Base-by-base conservation (phyloP, 2,797 vertebrate genomes). In the Sphenodon punctatus region DNA sequence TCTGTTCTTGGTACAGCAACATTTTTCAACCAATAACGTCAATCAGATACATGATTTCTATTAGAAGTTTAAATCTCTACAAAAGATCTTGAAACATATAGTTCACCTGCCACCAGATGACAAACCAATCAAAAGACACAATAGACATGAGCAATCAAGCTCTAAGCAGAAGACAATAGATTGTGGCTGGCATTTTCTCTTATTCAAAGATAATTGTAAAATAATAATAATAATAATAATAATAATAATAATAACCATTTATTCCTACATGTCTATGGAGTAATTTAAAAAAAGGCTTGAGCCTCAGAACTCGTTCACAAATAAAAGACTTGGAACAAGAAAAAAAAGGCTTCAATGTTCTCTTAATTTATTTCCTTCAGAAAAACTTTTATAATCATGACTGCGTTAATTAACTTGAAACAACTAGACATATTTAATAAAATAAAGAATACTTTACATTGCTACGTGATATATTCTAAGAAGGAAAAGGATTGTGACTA, bases 1-100 rank as follows among this genome's bases (percentile, higher is more conserved):
- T 78, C n/a, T 87, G 13, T 66, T 93, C 14, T 66, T 80, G 55
- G 59, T 82, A 87, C 23, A 85, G 3, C 55, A 88, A 65, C 83
- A 12, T 78, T 85, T 90, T 85, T 75, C 82, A 90, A 87, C 90
- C 93, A 88, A 91, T 93, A 86, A 51, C 88, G 80, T 71, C 87
- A 90, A 78, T 86, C 86, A 91, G 70, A 84, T 13, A 39, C 1
- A 5, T 27, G 4, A 91, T 88, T 93, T 84, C 71, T 80, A 89
- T 91, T 60, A 82, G 14, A 67, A 87, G 79, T 91, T 91, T 88
- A 87, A 91, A 89, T 72, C 42, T 87, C 23, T 79, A 87, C 53
- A 84, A 87, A 91, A 83, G 68, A 64, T 48, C 58, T 81, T 78
- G 81, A 92, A 92, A 66, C 8, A 39, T 32, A 43, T 39, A 72